These are phyloP conservation scores for Myrmecophaga tridactyla DNA, from an alignment of 2,113 vertebrate genomes.

Conservation along the genomic window DNA sequence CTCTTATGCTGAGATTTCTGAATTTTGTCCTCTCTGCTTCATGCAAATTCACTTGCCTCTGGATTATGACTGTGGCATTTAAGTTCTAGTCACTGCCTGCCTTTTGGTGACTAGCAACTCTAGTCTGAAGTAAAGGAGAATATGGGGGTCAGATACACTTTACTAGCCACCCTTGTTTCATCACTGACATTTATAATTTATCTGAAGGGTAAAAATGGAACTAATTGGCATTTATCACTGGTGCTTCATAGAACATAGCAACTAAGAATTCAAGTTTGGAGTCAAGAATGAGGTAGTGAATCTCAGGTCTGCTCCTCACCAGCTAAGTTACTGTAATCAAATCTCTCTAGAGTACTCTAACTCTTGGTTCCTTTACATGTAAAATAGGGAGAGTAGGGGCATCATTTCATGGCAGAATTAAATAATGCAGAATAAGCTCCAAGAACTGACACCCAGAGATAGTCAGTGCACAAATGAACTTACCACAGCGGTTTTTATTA, in stretches of 20 bases:
- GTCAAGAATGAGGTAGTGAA: too few relatives aligned
- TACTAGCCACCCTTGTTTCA: neutral
- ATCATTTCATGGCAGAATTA: neutral
- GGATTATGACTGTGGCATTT: neutral
- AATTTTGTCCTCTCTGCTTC: neutral
- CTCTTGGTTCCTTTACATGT: neutral
- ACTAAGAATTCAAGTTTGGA: neutral
- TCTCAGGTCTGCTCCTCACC: too few relatives aligned
- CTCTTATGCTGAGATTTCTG: conserved; percentile 60
- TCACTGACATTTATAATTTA: neutral
- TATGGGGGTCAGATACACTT: neutral
- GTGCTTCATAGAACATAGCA: neutral
- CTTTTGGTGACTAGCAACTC: neutral
- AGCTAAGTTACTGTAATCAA: neutral
- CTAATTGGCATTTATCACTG: neutral
- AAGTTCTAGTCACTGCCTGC: conserved; percentile 25
- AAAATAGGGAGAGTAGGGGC: neutral
- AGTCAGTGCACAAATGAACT: neutral
- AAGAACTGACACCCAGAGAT: fast-evolving
- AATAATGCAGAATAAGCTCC: neutral
- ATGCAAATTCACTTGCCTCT: neutral
- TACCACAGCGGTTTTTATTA: neutral
- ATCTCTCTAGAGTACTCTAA: neutral
- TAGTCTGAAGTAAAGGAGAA: neutral
- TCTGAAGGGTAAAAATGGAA: neutral